Conservation (phyloP, 2,888 invertebrate species). For the Dicroscelio sp. region DNA sequence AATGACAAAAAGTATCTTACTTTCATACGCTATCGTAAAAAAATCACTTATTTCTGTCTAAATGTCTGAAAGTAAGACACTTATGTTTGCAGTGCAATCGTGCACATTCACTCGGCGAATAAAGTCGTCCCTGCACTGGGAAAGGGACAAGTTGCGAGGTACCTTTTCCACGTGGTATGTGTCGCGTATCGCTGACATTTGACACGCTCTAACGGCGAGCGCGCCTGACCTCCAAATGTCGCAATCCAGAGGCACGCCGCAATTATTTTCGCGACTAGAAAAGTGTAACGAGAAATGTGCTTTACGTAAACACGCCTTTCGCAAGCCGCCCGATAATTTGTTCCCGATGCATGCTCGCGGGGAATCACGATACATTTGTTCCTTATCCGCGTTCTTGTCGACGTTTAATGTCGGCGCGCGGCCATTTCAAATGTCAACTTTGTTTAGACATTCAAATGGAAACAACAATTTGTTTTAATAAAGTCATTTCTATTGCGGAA, state of each 20-base stretch:
- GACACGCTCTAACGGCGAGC: slow-evolving; percentile 72
- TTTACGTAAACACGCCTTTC: slow-evolving; percentile 31
- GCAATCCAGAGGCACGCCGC: slow-evolving; percentile 21
- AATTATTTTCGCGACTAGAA: slow-evolving; percentile 25
- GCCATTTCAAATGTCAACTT: too few relatives aligned
- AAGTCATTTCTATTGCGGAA: too few relatives aligned
- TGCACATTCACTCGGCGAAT: slow-evolving; percentile 36
- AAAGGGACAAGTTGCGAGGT: slow-evolving; percentile 46
- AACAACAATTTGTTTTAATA: too few relatives aligned
- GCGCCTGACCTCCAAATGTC: slow-evolving; percentile 61
- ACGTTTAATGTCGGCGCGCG: neutral
- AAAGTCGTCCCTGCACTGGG: slow-evolving; percentile 39
- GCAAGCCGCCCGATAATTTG: neutral
- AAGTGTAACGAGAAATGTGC: slow-evolving; percentile 35
- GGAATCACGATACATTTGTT: slow-evolving; percentile 43
- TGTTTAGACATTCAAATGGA: too few relatives aligned
- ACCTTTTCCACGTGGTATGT: slow-evolving; percentile 54
- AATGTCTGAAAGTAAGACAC: too few relatives aligned
- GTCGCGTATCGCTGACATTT: slow-evolving; percentile 68
- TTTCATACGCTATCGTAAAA: too few relatives aligned
- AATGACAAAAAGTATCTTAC: too few relatives aligned
- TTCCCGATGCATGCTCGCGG: slow-evolving; percentile 16
- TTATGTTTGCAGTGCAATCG: too few relatives aligned
- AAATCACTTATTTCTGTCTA: too few relatives aligned
- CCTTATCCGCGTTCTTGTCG: slow-evolving; percentile 15